These are phyloP conservation scores for Stenodera caucasica DNA, from an alignment of 2,888 invertebrate genomes.

Conservation along the genomic window DNA sequence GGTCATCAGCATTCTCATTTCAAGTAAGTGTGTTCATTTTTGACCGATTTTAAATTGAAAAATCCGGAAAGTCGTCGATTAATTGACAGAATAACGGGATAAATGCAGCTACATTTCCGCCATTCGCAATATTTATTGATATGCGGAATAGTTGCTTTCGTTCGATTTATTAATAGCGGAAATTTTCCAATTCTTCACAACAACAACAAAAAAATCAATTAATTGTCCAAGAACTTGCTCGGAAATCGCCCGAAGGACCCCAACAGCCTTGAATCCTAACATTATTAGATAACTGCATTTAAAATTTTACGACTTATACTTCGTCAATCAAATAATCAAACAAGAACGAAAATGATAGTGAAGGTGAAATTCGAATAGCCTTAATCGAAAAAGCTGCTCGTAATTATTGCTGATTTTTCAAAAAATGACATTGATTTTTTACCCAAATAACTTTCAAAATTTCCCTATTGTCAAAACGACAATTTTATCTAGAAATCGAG, in stretches of 20 bases:
- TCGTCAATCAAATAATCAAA: too few species aligned
- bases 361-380: too few species aligned
- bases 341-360: too few species aligned
- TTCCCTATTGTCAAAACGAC: neutral
- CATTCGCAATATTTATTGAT: neutral
- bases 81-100: neutral
- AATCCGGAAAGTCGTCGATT: too few species aligned
- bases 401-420: too few species aligned
- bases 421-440: too few species aligned
- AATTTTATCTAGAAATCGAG: neutral
- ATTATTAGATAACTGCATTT: neutral
- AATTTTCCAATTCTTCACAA: neutral
- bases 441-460: neutral
- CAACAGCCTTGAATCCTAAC: slow-evolving; percentile 2
- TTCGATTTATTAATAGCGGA: neutral
- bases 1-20: slow-evolving; percentile 24
- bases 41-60: too few species aligned
- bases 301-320: too few species aligned
- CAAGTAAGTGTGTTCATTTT: slow-evolving; percentile 44
- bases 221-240: neutral
- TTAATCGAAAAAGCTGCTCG: too few species aligned
- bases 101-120: neutral
- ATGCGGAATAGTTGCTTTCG: neutral
- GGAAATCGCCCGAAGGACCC: neutral
- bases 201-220: neutral